A percentile compares a stretch with the other conserved stretches of the same genome.
phyloP scores from a whole-genome alignment of 1,140 invertebrate species.

The Chymomyza costata region DNA sequence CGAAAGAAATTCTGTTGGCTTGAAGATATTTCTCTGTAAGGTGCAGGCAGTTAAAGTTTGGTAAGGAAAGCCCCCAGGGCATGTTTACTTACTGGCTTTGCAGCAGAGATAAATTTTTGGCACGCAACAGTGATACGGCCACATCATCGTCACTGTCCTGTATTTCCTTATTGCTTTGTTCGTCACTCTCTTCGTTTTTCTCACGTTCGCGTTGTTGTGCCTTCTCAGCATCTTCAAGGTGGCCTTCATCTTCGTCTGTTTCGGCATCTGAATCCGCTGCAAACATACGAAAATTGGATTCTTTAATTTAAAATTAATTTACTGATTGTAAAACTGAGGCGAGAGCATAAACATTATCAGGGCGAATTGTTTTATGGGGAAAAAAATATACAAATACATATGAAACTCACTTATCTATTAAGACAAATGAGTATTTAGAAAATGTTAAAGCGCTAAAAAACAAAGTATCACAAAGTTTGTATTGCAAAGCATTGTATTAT shows the following conservation, averaged over 20 bases:
- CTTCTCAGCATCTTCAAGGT: constrained; percentile 70
- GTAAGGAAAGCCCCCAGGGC: not conserved
- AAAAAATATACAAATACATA: too few relatives aligned
- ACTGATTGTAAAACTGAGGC: too few relatives aligned
- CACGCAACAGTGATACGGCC: constrained; percentile 69
- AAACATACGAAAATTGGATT: not conserved
- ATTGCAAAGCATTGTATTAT: too few relatives aligned
- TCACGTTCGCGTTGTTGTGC: constrained; percentile 68
- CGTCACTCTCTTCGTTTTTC: constrained; percentile 66
- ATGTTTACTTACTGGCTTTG: constrained; percentile 71
- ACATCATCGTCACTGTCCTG: constrained; percentile 71
- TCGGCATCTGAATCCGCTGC: constrained; percentile 71
- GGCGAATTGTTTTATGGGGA: too few relatives aligned
- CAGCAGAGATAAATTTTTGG: constrained; percentile 72
- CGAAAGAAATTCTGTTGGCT: constrained; percentile 93
- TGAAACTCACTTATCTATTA: too few relatives aligned
- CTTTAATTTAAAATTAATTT: too few relatives aligned
- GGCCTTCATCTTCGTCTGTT: constrained; percentile 74
- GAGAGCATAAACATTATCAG: too few relatives aligned
- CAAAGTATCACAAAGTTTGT: too few relatives aligned
- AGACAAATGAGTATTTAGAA: too few relatives aligned
- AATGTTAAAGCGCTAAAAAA: too few relatives aligned
- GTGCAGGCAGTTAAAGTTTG: constrained; percentile 40
- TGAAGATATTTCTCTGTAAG: constrained; percentile 87
- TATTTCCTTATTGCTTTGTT: constrained; percentile 73